Percentiles rank a stretch among this genome's conserved stretches.
Evolutionary conservation across 2,113 vertebrate genomes (phyloP).

Genomic region (Salvelinus namaycush): DNA sequence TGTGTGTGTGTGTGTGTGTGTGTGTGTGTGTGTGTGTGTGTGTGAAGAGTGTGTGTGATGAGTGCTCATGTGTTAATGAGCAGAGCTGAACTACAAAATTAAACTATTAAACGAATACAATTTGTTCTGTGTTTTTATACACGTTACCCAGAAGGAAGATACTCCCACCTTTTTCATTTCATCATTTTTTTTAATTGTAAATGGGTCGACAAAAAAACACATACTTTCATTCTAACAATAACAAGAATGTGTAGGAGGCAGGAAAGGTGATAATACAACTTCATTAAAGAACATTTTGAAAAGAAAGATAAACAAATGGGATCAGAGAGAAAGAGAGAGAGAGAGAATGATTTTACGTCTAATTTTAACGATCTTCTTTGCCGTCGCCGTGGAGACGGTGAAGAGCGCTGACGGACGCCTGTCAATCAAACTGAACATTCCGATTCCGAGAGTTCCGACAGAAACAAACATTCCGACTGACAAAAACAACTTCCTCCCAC

Average conservation of each 20-base stretch:
- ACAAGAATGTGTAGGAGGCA: constrained; percentile 6
- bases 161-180: not conserved
- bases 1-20: too few species aligned
- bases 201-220: constrained; percentile 50
- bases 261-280: constrained; percentile 13
- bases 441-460: too few species aligned
- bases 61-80: constrained; percentile 15
- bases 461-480: too few species aligned
- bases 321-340: not conserved
- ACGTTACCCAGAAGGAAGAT: not conserved
- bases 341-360: too few species aligned
- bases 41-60: too few species aligned
- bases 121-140: not conserved
- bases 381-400: too few species aligned
- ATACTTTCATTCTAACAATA: constrained; percentile 15
- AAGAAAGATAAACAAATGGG: constrained; percentile 3
- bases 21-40: too few species aligned
- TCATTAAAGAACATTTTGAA: not conserved
- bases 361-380: too few species aligned
- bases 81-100: not conserved
- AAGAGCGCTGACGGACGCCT: too few species aligned
- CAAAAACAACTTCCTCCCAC: too few species aligned
- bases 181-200: constrained; percentile 67
- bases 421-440: too few species aligned
- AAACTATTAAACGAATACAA: constrained; percentile 1